phyloP scores from a whole-genome alignment of 2,113 vertebrate species.

The Nesogale talazaci region DNA sequence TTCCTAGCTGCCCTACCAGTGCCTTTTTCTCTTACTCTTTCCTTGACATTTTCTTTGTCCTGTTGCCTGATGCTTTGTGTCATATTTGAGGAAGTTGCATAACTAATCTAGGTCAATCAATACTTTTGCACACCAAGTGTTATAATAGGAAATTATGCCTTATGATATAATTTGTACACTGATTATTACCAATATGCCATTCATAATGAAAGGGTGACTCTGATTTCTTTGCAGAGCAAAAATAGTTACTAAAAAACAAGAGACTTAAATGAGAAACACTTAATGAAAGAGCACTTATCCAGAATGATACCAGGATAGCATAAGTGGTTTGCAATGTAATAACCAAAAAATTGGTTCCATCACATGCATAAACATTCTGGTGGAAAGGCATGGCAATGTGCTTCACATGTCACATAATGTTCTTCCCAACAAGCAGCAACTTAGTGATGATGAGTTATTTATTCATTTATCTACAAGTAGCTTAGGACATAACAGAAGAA shows the following conservation, averaged over 20 bases:
- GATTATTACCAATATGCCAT: slow-evolving; percentile 67
- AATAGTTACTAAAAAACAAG: slow-evolving; percentile 50
- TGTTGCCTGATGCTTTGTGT: slow-evolving; percentile 63
- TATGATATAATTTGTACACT: slow-evolving; percentile 74
- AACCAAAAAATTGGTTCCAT: too few relatives aligned
- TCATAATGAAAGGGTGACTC: slow-evolving; percentile 24
- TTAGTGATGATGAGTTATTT: too few relatives aligned
- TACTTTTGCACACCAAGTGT: slow-evolving; percentile 73
- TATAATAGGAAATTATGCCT: slow-evolving; percentile 78
- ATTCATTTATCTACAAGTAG: too few relatives aligned
- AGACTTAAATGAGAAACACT: too few relatives aligned
- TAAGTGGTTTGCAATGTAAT: too few relatives aligned
- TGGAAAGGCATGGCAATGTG: too few relatives aligned
- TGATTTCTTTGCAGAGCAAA: slow-evolving; percentile 57
- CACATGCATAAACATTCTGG: too few relatives aligned
- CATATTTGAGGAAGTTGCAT: slow-evolving; percentile 58
- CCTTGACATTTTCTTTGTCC: slow-evolving; percentile 15
- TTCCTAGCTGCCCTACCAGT: background rate
- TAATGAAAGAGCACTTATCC: too few relatives aligned
- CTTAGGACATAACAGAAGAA: too few relatives aligned
- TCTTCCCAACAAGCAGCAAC: too few relatives aligned
- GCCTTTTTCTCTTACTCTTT: background rate
- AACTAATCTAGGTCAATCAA: slow-evolving; percentile 72
- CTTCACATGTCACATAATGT: too few relatives aligned
- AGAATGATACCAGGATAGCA: too few relatives aligned